phyloP scores from a whole-genome alignment of 2,797 vertebrate species.

The Epinephelus malabaricus region DNA sequence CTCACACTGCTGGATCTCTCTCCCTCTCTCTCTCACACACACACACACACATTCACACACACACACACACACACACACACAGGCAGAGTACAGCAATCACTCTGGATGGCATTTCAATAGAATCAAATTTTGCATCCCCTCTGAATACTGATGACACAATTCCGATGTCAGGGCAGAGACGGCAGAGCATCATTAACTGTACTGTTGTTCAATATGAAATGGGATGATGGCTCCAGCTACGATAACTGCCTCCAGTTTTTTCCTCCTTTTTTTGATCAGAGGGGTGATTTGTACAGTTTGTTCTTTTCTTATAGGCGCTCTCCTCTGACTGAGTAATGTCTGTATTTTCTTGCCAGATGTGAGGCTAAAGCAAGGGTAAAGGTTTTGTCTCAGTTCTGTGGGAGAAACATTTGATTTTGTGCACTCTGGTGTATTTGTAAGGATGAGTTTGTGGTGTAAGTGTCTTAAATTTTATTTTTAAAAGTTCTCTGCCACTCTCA shows the following conservation, averaged over 20 bases:
- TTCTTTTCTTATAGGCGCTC: neutral
- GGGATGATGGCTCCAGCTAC: neutral
- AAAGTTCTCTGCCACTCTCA: no score
- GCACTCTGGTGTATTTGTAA: no score
- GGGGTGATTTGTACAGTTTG: conserved; percentile 20
- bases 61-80: neutral
- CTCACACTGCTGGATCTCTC: neutral
- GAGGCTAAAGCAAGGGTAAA: neutral
- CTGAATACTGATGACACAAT: conserved; percentile 37
- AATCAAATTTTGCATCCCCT: conserved; percentile 32
- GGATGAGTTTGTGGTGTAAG: no score
- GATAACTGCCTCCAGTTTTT: neutral
- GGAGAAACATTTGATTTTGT: no score
- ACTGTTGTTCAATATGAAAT: conserved; percentile 9
- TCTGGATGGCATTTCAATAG: conserved; percentile 53
- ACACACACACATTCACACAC: neutral
- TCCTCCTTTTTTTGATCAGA: neutral
- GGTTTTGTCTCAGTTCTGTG: no score
- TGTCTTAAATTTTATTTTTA: no score
- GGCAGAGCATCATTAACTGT: conserved; percentile 22
- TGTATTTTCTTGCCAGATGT: neutral
- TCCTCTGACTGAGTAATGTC: neutral
- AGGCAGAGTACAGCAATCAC: conserved; percentile 30
- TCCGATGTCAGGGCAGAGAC: conserved; percentile 45
- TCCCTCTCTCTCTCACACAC: neutral